Evolutionary conservation across 1,140 invertebrate species (phyloP).

Genomic region (Lepidurus apus): DNA sequence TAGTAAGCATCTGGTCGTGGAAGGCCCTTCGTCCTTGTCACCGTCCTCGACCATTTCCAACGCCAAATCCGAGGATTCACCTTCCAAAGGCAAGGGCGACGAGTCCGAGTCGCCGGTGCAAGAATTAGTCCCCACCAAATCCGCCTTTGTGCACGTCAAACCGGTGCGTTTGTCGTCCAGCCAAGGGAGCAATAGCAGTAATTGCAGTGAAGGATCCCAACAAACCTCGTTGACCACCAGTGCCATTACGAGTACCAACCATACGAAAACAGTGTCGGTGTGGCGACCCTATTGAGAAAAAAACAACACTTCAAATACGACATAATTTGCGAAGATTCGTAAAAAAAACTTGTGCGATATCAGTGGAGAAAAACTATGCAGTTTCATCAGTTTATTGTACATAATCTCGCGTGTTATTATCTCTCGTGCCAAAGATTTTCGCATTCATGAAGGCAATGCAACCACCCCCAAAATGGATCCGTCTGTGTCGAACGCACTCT

Average conservation of each 20-base stretch:
- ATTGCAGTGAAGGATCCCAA: slow-evolving; percentile 8
- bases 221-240: background rate
- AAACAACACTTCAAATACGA: background rate
- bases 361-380: background rate
- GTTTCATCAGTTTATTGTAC: background rate
- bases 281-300: background rate
- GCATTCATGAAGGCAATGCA: no score
- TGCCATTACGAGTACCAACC: slow-evolving; percentile 4
- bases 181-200: background rate
- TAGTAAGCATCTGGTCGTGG: background rate
- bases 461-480: no score
- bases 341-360: no score
- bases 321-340: no score
- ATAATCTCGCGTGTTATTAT: background rate
- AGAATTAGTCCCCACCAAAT: background rate
- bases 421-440: slow-evolving; percentile 16
- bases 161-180: slow-evolving; percentile 8
- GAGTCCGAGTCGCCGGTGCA: background rate
- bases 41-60: slow-evolving; percentile 17
- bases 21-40: slow-evolving; percentile 3
- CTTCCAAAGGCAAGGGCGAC: background rate
- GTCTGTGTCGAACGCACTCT: no score
- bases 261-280: background rate
- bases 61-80: background rate
- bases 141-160: background rate